Evolutionary conservation across 1,140 invertebrate species (phyloP).

Genomic region (Monochamus saltuarius): DNA sequence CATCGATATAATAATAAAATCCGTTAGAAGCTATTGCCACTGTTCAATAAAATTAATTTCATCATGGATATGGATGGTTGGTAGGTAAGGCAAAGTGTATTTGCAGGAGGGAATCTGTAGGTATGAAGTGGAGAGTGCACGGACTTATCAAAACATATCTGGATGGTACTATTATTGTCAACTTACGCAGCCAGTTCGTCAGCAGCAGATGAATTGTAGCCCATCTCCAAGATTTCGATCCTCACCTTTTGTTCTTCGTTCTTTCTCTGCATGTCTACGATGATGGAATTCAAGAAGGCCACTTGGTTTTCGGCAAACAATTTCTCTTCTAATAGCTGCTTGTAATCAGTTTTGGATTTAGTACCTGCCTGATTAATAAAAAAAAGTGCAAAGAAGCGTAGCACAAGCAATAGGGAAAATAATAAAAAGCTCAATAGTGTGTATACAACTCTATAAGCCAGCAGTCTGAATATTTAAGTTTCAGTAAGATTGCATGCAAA

Average conservation of each 20-base stretch:
- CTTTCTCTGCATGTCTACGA: slow-evolving; percentile 91
- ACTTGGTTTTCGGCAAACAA: slow-evolving; percentile 74
- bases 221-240: slow-evolving; percentile 74
- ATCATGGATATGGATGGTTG: no score
- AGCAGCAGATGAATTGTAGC: slow-evolving; percentile 60
- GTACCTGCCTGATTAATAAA: slow-evolving; percentile 16
- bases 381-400: slow-evolving; percentile 12
- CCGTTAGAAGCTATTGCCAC: no score
- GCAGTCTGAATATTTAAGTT: no score
- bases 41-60: no score
- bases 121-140: no score
- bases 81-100: no score
- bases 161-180: no score
- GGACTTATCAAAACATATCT: no score
- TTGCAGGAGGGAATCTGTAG: no score
- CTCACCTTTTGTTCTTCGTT: slow-evolving; percentile 79
- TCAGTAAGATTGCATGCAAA: no score
- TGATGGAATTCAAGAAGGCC: slow-evolving; percentile 92
- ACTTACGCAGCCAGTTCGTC: slow-evolving; percentile 57
- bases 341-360: slow-evolving; percentile 42
- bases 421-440: background rate
- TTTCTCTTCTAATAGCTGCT: slow-evolving; percentile 63
- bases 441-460: background rate
- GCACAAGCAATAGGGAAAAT: background rate
- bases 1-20: no score